Evolutionary conservation across 2,797 vertebrate genomes (phyloP).

Genomic region (Acanthiza pusilla): DNA sequence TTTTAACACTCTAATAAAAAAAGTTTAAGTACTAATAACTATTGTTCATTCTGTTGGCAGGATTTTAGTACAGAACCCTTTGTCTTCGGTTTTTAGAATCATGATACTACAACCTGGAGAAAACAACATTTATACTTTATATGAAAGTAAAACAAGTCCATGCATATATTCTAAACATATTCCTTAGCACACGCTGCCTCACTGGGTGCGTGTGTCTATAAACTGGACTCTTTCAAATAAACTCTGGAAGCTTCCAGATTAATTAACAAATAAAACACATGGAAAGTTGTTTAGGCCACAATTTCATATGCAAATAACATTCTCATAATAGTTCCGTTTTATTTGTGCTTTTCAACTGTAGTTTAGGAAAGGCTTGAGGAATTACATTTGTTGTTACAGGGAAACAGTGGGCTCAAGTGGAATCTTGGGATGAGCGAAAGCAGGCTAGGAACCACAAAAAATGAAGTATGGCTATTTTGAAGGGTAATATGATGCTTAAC

Average conservation of each 20-base stretch:
- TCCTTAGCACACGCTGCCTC: background rate
- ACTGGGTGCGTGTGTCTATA: background rate
- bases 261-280: slow-evolving; percentile 48
- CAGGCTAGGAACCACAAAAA: background rate
- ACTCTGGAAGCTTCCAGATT: slow-evolving; percentile 1
- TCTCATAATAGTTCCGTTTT: background rate
- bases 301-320: background rate
- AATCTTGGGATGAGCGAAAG: background rate
- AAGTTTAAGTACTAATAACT: background rate
- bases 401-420: background rate
- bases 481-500: background rate
- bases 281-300: background rate
- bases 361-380: background rate
- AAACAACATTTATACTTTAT: background rate
- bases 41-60: background rate
- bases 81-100: background rate
- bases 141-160: background rate
- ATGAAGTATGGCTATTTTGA: background rate
- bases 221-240: slow-evolving; percentile 19
- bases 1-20: slow-evolving; percentile 42
- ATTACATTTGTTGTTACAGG: background rate
- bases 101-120: background rate
- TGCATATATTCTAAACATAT: background rate
- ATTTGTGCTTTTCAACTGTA: background rate
- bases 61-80: background rate